Evolutionary conservation across 2,113 vertebrate species (phyloP).

Genomic region (Pristiophorus japonicus): DNA sequence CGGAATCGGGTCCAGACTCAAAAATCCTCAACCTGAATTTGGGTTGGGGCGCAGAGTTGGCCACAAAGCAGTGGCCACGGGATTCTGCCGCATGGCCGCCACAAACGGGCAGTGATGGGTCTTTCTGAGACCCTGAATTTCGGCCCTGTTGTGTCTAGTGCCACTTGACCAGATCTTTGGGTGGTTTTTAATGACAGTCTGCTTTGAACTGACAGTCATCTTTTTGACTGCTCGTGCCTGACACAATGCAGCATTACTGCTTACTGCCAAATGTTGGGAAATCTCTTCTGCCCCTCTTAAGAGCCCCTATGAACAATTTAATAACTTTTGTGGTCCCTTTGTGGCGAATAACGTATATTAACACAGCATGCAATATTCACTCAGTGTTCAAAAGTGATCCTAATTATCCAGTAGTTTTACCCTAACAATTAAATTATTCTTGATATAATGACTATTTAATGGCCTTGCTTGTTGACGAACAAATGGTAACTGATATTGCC

Average conservation of each 20-base stretch:
- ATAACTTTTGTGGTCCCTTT: not conserved
- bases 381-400: not conserved
- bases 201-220: not conserved
- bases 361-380: conserved; percentile 15
- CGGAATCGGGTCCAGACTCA: too few relatives aligned
- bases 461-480: not conserved
- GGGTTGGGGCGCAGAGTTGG: too few relatives aligned
- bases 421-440: conserved; percentile 11
- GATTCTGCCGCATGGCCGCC: too few relatives aligned
- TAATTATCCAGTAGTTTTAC: not conserved
- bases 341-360: not conserved
- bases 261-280: not conserved
- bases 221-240: not conserved
- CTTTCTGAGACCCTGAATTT: too few relatives aligned
- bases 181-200: not conserved
- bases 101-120: too few relatives aligned
- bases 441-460: not conserved
- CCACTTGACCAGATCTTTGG: not conserved
- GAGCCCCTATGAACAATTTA: not conserved
- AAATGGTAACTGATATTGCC: not conserved
- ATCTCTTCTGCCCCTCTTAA: not conserved
- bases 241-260: not conserved
- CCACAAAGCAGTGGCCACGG: too few relatives aligned
- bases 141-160: not conserved
- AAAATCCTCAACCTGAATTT: too few relatives aligned